These are phyloP conservation scores for Pomacea maculata DNA, from an alignment of 1,140 invertebrate species.

Conservation along the genomic window DNA sequence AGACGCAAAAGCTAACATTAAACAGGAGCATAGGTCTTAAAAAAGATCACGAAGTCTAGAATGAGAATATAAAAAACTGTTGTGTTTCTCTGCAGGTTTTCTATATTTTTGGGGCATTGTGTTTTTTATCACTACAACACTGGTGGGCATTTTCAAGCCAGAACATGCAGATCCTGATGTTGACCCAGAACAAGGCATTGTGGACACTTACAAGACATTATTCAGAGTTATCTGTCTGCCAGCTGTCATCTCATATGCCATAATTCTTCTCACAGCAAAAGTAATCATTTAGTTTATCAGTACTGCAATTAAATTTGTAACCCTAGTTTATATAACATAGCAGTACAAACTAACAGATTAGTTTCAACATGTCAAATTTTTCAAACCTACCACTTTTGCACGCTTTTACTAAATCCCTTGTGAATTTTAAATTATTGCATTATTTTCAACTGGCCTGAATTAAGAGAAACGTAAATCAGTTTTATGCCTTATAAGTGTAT, in stretches of 20 bases:
- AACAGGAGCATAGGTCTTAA: no score
- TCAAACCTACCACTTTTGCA: no score
- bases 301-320: not conserved
- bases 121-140: slow-evolving; percentile 89
- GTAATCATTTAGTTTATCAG: slow-evolving; percentile 67
- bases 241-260: slow-evolving; percentile 77
- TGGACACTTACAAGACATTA: slow-evolving; percentile 85
- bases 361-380: no score
- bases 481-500: not conserved
- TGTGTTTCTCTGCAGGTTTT: slow-evolving; percentile 74
- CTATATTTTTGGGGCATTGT: slow-evolving; percentile 94
- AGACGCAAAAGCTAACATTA: no score
- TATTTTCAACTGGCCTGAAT: no score
- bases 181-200: slow-evolving; percentile 71
- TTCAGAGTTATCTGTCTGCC: slow-evolving; percentile 86
- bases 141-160: slow-evolving; percentile 89
- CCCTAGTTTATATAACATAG: no score
- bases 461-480: no score
- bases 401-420: no score
- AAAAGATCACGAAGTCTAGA: no score
- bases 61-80: not conserved
- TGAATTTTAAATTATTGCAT: no score
- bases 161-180: slow-evolving; percentile 75
- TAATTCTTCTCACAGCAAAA: slow-evolving; percentile 90
- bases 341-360: no score